Base-by-base conservation (phyloP, 53 echinoderm and acorn worm genomes). In the Mesocentrotus franciscanus region DNA sequence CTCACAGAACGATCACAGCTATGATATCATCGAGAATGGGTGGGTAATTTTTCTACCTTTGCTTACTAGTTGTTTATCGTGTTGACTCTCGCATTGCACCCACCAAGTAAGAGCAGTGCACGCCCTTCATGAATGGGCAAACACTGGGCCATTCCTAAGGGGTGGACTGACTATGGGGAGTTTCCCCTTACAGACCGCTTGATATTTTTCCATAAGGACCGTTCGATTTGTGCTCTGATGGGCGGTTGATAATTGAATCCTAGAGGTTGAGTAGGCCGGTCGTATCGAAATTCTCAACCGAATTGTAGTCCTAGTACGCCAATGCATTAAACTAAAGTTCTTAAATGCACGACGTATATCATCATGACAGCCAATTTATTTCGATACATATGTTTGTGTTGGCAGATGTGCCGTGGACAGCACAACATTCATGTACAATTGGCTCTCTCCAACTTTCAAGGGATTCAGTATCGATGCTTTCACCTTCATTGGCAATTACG, bases 21-120 rank as follows among this genome's bases (percentile, higher is more conserved):
- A 91, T 16, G 91, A 91, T 36, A 91, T 91, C 10, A 91, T 91
- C 34, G 91, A 91, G 10, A 66, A 91, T 66, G 91, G 91, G 91
- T 91, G 6, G 11, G 30, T 5, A 49, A 4, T 49, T 4, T 49
- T 5, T 49, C 49, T 49, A 49, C 49, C 49, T 71, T 71, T 10
- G 20, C 49, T 49, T 49, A 49, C 49, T 49, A 4, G 6, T 49
- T 49, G 49, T 49, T 49, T 49, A 49, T 49, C 49, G 49, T 7
- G 49, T 49, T 30, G 29, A 10, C n/a, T 74, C 32, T 74, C 6
- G 27, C 30, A 9, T 29, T 1, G 9, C 29, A 75, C 11, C 32
- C 32, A 66, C 66, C 66, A 18, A 17, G 20, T 20, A 66, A 3
- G 7, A 66, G 17, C 7, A 20, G 22, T 7, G 66, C 66, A 17